These are phyloP conservation scores for Emberiza fucata DNA, from an alignment of 2,113 vertebrate species.

Conservation along the genomic window DNA sequence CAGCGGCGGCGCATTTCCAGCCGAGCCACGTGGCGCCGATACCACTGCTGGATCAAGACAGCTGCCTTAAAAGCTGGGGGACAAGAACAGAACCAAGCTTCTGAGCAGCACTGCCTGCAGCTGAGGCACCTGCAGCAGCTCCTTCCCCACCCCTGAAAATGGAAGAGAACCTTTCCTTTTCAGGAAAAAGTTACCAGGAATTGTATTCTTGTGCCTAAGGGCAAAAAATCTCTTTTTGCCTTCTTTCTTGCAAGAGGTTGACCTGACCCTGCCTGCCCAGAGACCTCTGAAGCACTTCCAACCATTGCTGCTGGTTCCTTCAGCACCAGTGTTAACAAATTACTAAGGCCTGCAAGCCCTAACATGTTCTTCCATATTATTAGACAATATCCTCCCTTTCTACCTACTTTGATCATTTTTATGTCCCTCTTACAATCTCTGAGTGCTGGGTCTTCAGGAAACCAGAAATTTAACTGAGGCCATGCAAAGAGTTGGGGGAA, in stretches of 20 bases:
- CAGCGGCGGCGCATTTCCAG: slow-evolving; percentile 89
- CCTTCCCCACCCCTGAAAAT: background rate
- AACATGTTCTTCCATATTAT: background rate
- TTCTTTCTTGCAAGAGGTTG: background rate
- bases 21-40: slow-evolving; percentile 82
- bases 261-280: background rate
- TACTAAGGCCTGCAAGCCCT: background rate
- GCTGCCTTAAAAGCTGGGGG: slow-evolving; percentile 85
- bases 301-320: background rate
- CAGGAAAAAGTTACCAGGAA: background rate
- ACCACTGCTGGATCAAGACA: slow-evolving; percentile 90
- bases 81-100: background rate
- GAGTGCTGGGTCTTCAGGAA: background rate
- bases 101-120: background rate
- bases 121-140: background rate
- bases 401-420: background rate
- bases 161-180: background rate
- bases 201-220: background rate
- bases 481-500: accelerated
- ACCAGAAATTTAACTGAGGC: background rate
- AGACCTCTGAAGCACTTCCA: background rate
- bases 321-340: background rate
- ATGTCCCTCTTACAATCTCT: accelerated
- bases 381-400: background rate
- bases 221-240: background rate